Evolutionary conservation across 2,113 vertebrate species (phyloP).

Genomic region (Anolis carolinensis): DNA sequence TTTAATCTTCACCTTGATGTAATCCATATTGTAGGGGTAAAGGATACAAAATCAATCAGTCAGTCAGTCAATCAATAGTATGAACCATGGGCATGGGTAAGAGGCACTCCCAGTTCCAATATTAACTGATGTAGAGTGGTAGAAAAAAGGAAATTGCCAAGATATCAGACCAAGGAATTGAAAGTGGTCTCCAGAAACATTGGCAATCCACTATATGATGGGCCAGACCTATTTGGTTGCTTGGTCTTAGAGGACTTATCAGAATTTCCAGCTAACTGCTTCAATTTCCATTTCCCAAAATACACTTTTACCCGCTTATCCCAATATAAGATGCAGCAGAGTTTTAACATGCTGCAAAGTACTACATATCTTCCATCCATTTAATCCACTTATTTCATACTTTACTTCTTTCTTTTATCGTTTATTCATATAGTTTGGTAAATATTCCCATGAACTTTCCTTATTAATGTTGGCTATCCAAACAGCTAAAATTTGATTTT

Average conservation of each 20-base stretch:
- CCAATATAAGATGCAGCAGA: background rate
- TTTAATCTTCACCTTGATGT: no score
- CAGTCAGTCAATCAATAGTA: no score
- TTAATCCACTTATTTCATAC: background rate
- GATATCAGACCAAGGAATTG: no score
- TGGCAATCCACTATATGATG: no score
- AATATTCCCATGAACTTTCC: background rate
- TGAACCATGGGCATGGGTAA: no score
- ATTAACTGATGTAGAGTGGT: no score
- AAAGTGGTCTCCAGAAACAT: no score
- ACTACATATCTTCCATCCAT: background rate
- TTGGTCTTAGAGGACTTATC: background rate
- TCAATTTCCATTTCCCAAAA: slow-evolving; percentile 9
- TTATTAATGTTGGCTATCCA: background rate
- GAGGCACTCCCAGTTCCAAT: no score
- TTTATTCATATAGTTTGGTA: background rate
- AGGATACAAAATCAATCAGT: no score
- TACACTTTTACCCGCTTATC: background rate
- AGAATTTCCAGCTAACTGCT: background rate
- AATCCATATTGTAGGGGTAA: no score
- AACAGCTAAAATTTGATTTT: slow-evolving; percentile 4
- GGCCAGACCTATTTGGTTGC: background rate
- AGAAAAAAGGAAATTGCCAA: no score
- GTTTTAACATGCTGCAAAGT: background rate
- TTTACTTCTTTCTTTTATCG: background rate